A percentile compares a stretch with the other conserved stretches of the same genome.
Evolutionary conservation across 2,113 vertebrate species (phyloP).

Genomic region (Anhinga rufa): DNA sequence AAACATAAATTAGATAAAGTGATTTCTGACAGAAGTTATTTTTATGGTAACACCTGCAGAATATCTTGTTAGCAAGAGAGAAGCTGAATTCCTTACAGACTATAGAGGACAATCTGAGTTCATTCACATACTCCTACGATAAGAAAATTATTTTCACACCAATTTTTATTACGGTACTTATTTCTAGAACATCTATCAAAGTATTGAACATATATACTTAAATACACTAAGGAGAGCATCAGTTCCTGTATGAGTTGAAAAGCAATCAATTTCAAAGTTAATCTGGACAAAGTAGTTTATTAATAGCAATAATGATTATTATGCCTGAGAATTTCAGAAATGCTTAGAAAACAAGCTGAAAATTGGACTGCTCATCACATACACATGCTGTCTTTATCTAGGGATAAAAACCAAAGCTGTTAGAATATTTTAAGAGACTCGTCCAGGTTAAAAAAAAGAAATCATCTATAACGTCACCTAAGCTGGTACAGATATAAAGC

Average conservation of each 20-base stretch:
- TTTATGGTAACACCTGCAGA: neutral
- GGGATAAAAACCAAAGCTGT: neutral
- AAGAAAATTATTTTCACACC: neutral
- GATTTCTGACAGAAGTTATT: neutral
- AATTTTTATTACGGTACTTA: neutral
- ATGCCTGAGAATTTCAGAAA: neutral
- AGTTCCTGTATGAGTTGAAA: neutral
- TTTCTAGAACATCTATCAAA: neutral
- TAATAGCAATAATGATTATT: neutral
- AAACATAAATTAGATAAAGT: neutral
- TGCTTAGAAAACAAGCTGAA: neutral
- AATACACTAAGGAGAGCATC: neutral
- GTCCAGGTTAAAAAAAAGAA: neutral
- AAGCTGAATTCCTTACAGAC: neutral
- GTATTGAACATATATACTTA: neutral
- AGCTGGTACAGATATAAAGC: neutral
- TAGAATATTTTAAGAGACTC: neutral
- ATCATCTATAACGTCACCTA: neutral
- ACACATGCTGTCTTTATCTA: neutral
- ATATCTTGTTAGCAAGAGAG: neutral
- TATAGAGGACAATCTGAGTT: neutral
- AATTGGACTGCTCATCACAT: neutral
- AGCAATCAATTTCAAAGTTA: neutral
- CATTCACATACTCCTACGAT: neutral
- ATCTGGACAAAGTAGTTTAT: neutral